These are phyloP conservation scores for Microplitis deprimator DNA, from an alignment of 2,888 invertebrate genomes.

Conservation along the genomic window DNA sequence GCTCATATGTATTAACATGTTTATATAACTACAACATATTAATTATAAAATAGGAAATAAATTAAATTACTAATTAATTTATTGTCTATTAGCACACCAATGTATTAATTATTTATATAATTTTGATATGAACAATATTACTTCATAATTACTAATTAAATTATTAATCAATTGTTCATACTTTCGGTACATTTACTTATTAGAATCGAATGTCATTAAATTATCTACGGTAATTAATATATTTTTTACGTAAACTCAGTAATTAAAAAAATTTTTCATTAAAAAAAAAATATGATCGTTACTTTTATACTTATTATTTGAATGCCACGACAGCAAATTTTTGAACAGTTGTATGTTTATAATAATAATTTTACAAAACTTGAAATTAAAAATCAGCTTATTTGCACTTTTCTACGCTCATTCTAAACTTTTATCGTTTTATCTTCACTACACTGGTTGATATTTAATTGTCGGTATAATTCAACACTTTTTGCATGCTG, in stretches of 20 bases:
- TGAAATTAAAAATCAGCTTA: background rate
- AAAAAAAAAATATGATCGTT: too few relatives aligned
- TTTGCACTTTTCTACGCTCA: background rate
- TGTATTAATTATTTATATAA: background rate
- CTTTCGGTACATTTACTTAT: background rate
- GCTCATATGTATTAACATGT: too few relatives aligned
- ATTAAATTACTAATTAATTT: background rate
- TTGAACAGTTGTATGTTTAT: background rate
- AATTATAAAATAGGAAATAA: conserved; percentile 2
- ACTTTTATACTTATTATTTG: background rate
- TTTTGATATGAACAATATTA: background rate
- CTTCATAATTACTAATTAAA: background rate
- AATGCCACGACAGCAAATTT: background rate
- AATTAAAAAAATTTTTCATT: background rate
- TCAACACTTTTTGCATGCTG: background rate
- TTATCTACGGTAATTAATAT: background rate
- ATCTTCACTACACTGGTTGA: background rate
- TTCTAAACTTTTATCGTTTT: background rate
- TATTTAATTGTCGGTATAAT: background rate
- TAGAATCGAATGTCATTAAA: background rate
- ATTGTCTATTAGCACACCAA: background rate
- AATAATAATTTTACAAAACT: background rate
- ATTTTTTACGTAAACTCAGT: background rate
- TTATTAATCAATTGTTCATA: background rate
- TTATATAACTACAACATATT: background rate